Percentiles rank a stretch among this genome's conserved stretches.
phyloP scores from a whole-genome alignment of 1,140 invertebrate genomes.

The Drosophila quadrilineata region DNA sequence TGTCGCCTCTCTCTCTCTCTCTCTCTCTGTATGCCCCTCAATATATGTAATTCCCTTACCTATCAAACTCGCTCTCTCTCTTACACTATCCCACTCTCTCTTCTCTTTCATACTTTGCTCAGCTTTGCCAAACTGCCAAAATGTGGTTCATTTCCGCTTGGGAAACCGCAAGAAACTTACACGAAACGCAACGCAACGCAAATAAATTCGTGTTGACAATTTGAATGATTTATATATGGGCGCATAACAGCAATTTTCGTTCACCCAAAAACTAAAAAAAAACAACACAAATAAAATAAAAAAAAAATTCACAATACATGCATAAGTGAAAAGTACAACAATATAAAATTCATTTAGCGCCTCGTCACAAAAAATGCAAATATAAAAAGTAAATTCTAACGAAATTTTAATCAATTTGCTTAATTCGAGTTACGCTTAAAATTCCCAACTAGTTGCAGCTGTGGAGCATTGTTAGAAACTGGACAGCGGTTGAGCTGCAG shows the following conservation, averaged over 20 bases:
- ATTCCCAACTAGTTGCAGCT: neutral
- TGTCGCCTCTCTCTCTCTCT: too few species aligned
- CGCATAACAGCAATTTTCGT: slow-evolving; percentile 53
- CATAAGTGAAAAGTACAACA: slow-evolving; percentile 37
- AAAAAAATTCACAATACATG: slow-evolving; percentile 4
- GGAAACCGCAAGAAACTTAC: slow-evolving; percentile 44
- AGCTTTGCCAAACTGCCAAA: too few species aligned
- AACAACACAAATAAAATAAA: neutral
- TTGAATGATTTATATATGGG: slow-evolving; percentile 74
- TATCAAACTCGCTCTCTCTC: neutral
- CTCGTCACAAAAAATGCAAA: neutral
- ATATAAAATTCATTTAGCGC: slow-evolving; percentile 9
- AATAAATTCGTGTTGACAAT: slow-evolving; percentile 70
- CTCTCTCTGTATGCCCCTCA: neutral
- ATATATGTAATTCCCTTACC: neutral
- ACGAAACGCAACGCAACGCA: slow-evolving; percentile 48
- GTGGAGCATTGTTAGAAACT: too few species aligned
- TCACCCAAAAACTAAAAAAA: neutral
- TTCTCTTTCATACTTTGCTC: neutral
- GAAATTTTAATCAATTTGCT: neutral
- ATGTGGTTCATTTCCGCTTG: slow-evolving; percentile 57
- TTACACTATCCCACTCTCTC: neutral
- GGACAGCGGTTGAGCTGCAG: too few species aligned
- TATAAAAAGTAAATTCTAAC: neutral
- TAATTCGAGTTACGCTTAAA: neutral